Conservation (phyloP, 2,113 vertebrate genomes). For the Microtus pennsylvanicus region DNA sequence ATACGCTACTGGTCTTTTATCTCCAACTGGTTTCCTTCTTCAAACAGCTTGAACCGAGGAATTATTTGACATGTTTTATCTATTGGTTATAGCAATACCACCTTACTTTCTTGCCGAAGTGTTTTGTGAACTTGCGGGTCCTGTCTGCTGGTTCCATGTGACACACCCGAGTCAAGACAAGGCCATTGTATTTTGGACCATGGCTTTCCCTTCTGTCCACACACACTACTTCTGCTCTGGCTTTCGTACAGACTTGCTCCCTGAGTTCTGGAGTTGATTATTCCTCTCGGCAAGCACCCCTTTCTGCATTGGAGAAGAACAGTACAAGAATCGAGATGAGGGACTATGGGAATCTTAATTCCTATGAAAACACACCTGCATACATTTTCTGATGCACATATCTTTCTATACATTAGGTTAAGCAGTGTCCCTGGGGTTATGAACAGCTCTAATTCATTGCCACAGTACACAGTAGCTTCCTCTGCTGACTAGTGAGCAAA, state of each 20-base stretch:
- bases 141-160: neutral
- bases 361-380: neutral
- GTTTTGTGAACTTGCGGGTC: neutral
- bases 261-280: neutral
- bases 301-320: neutral
- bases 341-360: neutral
- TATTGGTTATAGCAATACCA: neutral
- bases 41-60: neutral
- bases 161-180: neutral
- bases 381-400: neutral
- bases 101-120: neutral
- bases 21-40: neutral
- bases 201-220: neutral
- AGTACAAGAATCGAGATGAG: neutral
- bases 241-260: neutral
- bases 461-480: neutral
- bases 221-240: neutral
- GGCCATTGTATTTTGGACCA: neutral
- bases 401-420: neutral
- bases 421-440: neutral
- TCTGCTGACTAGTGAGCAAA: neutral
- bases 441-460: neutral
- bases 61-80: neutral
- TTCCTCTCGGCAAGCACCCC: neutral
- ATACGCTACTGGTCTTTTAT: neutral